Base-by-base conservation (phyloP, 1,140 invertebrate genomes). In the Nymphalis io region DNA sequence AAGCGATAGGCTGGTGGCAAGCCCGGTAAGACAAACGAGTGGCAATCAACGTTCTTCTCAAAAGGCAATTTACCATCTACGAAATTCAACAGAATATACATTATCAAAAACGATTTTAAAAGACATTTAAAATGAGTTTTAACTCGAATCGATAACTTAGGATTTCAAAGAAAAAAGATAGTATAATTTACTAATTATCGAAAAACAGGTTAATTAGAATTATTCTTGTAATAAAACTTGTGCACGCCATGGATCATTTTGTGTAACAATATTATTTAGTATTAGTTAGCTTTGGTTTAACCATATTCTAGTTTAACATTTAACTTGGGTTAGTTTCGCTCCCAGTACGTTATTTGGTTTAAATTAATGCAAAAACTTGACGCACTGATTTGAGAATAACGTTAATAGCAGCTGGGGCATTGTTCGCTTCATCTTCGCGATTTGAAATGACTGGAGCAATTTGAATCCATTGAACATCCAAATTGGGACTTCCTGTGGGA, bases 401-500 rank as follows among this genome's bases (percentile, higher is more conserved):
- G 33, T 55, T 48, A n/a, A 10, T 42, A 18, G 8, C 15, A 59
- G 65, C 4, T 67, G 27, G 57, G 6, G 55, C 55, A 40, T 58
- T 59, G 68, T 63, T 60, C 59, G 48, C 39, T 46, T 60, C n/a
- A 65, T 59, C 44, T 33, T 65, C 33, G 42, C 68, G 40, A 70
- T 64, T 51, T 51, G 27, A 64, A 63, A 65, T 23, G 16, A 60
- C 57, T 65, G 38, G 44, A 55, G 58, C 69, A 71, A 71, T 71
- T 71, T 66, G 23, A 66, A 44, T 65, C 58, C 58, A 66, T 66
- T 71, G 39, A 55, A 71, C 59, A 27, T 16, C 48, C 59, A 71
- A 71, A 66, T 66, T 65, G 69, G 23, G 48, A 66, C 69, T 66
- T 71, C 69, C 69, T 71, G 58, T 66, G 62, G 59, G 51, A 61